Evolutionary conservation across 2,113 vertebrate species (phyloP).

Genomic region (Ptyas mucosa): DNA sequence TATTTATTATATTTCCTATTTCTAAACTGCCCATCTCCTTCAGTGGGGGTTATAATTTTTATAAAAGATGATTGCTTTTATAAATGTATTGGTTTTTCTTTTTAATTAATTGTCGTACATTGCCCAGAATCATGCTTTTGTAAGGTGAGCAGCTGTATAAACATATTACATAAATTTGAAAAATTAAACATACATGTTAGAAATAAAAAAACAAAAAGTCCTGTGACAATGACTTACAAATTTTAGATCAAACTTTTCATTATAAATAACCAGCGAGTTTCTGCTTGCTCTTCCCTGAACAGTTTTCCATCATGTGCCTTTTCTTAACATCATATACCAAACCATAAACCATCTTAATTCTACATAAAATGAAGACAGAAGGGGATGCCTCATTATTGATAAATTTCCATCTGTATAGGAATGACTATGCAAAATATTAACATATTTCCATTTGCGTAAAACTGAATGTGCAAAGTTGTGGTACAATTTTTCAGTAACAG

Average conservation of each 20-base stretch:
- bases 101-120: background rate
- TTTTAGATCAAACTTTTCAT: background rate
- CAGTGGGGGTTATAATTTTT: background rate
- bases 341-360: background rate
- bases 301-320: accelerated
- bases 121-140: background rate
- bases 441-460: background rate
- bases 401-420: background rate
- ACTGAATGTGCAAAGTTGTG: background rate
- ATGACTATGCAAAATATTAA: background rate
- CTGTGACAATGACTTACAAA: background rate
- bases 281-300: background rate
- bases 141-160: background rate
- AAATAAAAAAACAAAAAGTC: background rate
- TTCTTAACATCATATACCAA: background rate
- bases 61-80: background rate
- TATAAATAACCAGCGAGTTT: background rate
- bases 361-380: background rate
- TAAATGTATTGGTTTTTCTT: background rate
- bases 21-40: background rate
- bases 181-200: background rate
- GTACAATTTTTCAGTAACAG: background rate
- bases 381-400: background rate
- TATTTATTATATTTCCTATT: background rate
- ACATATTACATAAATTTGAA: background rate